Evolutionary conservation across 2,888 invertebrate species (phyloP), one percentile per base, ranked within the genome.

Genomic region (Volucella inflata): DNA sequence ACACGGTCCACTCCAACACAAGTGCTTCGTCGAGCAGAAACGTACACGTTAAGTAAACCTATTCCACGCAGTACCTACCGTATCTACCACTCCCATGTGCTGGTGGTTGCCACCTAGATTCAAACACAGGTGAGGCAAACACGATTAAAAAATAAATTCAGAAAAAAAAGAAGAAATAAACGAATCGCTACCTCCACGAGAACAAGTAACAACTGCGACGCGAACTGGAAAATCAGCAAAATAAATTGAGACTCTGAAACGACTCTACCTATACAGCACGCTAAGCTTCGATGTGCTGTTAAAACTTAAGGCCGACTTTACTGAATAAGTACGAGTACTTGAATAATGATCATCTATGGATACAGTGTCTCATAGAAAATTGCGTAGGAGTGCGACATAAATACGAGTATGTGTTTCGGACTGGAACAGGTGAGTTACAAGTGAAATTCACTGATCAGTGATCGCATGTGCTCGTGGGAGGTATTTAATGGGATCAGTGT

Each of bases 121-220:
- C 55, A 67, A 71, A 67, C 82, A 60, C 60, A 71, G 77, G 71
- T 72, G 48, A 82, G 77, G 82, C 72, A 77, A 50, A 82, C 81
- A 82, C 81, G 81, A 82, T 81, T 51, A 44, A 55, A 46, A 30
- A 38, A 70, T 12, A 42, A 55, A 36, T 30, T 30, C 30, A 30
- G 65, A 51, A 46, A 17, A 8, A 51, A 30, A 42, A 21, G 16
- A 62, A 50, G 65, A 77, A 53, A 38, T 11, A 65, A 48, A 16
- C 59, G 21, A 12, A 14, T 12, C 36, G 44, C 62, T n/a, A 46
- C 51, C 46, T 48, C 60, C 40, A 59, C n/a, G 42, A 78, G 59
- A 77, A 77, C 48, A 72, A 77, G 65, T 71, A 77, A 65, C 0
- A 71, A 71, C 65, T 71, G 55, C 62, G 62, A 72, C 64, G 44